Percentiles rank a stretch among this genome's conserved stretches.
phyloP scores from a whole-genome alignment of 1,140 invertebrate genomes.

The Liolophura sinensis region DNA sequence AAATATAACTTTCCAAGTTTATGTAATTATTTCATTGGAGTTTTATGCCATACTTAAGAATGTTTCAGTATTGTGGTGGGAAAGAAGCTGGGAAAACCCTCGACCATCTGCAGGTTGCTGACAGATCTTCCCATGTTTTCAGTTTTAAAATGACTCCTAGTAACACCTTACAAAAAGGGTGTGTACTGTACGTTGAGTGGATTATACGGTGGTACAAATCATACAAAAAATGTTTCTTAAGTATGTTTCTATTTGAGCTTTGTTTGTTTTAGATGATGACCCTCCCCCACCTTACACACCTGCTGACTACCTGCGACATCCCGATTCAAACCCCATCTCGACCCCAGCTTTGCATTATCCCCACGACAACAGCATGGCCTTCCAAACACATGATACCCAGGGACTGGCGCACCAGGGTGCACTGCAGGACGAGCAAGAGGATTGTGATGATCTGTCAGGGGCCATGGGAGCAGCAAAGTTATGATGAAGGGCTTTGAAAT shows the following conservation, averaged over 20 bases:
- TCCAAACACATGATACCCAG: neutral
- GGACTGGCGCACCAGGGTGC: constrained; percentile 3
- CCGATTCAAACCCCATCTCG: constrained; percentile 2
- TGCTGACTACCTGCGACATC: constrained; percentile 5
- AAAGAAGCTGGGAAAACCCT: too few relatives aligned
- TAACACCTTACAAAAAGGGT: too few relatives aligned
- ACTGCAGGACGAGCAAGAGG: constrained; percentile 11
- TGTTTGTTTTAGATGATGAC: constrained; percentile 17
- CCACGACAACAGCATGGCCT: constrained; percentile 12
- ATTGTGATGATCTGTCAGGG: constrained; percentile 21
- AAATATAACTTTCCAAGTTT: too few relatives aligned
- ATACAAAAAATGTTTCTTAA: neutral
- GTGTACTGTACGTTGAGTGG: neutral
- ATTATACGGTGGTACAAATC: neutral
- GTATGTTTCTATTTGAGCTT: neutral
- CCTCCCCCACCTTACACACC: constrained; percentile 28
- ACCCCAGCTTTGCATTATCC: constrained; percentile 9
- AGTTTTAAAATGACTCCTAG: too few relatives aligned
- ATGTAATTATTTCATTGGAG: too few relatives aligned
- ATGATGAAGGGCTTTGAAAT: constrained; percentile 1
- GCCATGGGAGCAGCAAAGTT: constrained; percentile 25
- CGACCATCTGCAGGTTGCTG: too few relatives aligned
- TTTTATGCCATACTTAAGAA: too few relatives aligned
- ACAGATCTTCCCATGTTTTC: too few relatives aligned
- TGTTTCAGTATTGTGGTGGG: too few relatives aligned